Evolutionary conservation across 2,113 vertebrate species (phyloP), one percentile per base, ranked within the genome.

Genomic region (Sturnira hondurensis): DNA sequence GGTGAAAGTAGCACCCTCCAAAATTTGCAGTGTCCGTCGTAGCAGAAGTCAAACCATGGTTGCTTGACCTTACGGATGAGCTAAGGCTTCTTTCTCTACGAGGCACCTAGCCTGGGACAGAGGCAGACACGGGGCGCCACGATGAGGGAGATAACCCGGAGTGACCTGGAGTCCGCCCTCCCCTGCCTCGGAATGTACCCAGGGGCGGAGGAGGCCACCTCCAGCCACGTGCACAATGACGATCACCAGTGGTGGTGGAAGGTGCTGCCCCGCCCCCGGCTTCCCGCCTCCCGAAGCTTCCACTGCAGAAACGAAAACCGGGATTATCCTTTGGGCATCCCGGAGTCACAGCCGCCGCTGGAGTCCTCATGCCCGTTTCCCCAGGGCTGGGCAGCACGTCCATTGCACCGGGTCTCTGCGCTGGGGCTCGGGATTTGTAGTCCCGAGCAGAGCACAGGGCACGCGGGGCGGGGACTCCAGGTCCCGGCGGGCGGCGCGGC

Each of bases 361-460:
- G 16, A 24, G 85, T 92, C 41, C 58, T 43, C 31, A 74, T 45
- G 70, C 82, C 87, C 86, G 5, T 80, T 88, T 54, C 50, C 58
- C 83, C 5, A 38, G 86, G 54, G 47, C 38, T 20, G 31, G 71
- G 86, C 68, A 0, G 93, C 95, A 58, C 94, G 94, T 89, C 74
- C 91, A 24, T 36, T 38, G 24, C 70, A 65, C 80, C 24, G 45
- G 82, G 78, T 82, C 78, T 77, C 65, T 7, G 73, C 65, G 86
- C 87, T 16, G 89, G 96, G 86, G 47, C 93, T 93, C 97, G 97
- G 96, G 95, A 96, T n/a, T 97, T 98, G 97, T 98, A 97, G 98
- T 96, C 52, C 73, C 20, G 1, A 28, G 19, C 52, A 1, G 56
- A 67, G 63, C n/a, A 52, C 63, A 26, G 84, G 38, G 28, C 92